phyloP scores from a whole-genome alignment of 2,888 invertebrate species.

The Choristoneura rosaceana region DNA sequence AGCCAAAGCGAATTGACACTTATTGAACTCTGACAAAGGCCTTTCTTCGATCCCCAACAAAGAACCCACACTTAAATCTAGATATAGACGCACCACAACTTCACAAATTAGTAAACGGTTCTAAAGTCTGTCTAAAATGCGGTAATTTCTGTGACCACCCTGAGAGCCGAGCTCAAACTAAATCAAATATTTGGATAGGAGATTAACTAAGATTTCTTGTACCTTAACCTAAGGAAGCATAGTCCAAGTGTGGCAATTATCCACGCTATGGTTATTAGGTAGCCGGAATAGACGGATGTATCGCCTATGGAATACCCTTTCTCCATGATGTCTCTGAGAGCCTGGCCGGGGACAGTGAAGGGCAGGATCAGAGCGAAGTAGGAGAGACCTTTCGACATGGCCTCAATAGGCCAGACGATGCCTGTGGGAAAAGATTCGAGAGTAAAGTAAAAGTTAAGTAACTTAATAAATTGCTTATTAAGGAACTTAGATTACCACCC shows the following conservation, averaged over 20 bases:
- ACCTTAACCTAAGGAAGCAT: slow-evolving; percentile 81
- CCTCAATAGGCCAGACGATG: slow-evolving; percentile 89
- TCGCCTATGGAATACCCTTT: slow-evolving; percentile 90
- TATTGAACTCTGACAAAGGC: too few relatives aligned
- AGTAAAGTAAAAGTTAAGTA: background rate
- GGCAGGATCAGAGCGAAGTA: slow-evolving; percentile 89
- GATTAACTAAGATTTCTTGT: slow-evolving; percentile 63
- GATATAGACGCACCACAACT: background rate
- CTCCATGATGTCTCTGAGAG: slow-evolving; percentile 90
- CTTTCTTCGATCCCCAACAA: too few relatives aligned
- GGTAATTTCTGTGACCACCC: background rate
- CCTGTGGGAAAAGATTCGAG: slow-evolving; percentile 66
- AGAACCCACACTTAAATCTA: background rate
- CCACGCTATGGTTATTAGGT: slow-evolving; percentile 89
- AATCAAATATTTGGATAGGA: slow-evolving; percentile 29
- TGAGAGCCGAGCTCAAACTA: slow-evolving; percentile 1
- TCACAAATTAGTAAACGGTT: background rate
- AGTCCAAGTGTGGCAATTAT: slow-evolving; percentile 83
- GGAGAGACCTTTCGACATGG: slow-evolving; percentile 87
- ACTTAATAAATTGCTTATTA: too few relatives aligned
- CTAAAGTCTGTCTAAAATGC: background rate
- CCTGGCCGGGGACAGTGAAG: slow-evolving; percentile 91
- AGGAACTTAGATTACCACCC: too few relatives aligned
- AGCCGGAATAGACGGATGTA: slow-evolving; percentile 90
- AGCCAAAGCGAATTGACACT: too few relatives aligned